These are phyloP conservation scores for Apogon talboti DNA, from an alignment of 2,797 vertebrate species.

Conservation along the genomic window DNA sequence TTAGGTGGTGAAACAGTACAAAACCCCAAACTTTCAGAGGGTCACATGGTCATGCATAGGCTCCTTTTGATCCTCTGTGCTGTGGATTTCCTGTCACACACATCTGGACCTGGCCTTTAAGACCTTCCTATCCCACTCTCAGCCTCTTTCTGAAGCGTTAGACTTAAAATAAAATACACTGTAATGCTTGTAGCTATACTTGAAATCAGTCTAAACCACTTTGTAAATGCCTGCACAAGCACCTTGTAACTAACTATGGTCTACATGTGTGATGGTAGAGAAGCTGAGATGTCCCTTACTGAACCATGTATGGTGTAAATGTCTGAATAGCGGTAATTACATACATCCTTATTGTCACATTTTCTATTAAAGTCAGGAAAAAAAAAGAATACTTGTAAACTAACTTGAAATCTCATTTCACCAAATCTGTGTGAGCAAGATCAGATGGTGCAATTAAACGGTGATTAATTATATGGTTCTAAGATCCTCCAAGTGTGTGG, in stretches of 20 bases:
- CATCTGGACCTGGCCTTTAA: too few species aligned
- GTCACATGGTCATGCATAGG: too few species aligned
- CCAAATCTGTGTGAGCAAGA: not conserved
- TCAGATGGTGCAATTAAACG: constrained; percentile 24
- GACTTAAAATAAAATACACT: too few species aligned
- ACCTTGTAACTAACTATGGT: not conserved
- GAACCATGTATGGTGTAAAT: not conserved
- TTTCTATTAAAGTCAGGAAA: not conserved
- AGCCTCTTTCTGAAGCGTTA: too few species aligned
- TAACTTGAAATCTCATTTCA: constrained; percentile 1
- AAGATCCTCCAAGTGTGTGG: constrained; percentile 1
- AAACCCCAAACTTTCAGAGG: too few species aligned
- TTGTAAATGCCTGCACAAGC: not conserved
- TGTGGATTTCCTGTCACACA: too few species aligned
- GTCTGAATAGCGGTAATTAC: not conserved
- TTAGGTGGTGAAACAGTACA: too few species aligned
- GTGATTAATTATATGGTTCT: constrained; percentile 25
- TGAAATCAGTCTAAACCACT: constrained; percentile 10
- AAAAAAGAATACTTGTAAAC: not conserved
- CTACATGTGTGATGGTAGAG: not conserved
- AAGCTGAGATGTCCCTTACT: constrained; percentile 4
- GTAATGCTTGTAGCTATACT: not conserved
- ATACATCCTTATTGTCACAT: not conserved
- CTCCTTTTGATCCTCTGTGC: too few species aligned
- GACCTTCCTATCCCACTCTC: too few species aligned